phyloP scores from a whole-genome alignment of 2,888 invertebrate genomes.

The Colostygia pectinataria region DNA sequence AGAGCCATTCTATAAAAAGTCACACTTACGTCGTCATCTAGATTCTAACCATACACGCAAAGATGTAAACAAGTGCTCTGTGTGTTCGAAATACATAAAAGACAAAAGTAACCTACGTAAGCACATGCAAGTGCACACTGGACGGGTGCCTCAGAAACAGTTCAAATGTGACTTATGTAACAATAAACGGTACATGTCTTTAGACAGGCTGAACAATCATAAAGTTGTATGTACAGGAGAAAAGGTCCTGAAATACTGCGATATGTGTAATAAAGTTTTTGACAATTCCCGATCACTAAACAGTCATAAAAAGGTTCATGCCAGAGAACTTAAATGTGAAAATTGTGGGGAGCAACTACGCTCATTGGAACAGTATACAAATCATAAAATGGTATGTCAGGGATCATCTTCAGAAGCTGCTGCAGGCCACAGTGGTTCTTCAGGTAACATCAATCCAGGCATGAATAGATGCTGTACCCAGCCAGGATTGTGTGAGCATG shows the following conservation, averaged over 20 bases:
- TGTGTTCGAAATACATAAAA: slow-evolving; percentile 81
- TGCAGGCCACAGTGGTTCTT: slow-evolving; percentile 54
- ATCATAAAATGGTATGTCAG: slow-evolving; percentile 77
- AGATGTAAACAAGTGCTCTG: slow-evolving; percentile 81
- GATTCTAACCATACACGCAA: slow-evolving; percentile 78
- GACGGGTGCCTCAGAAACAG: slow-evolving; percentile 78
- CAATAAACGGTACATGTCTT: slow-evolving; percentile 80
- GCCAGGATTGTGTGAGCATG: slow-evolving; percentile 78
- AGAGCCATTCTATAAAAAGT: slow-evolving; percentile 79
- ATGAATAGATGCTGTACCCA: slow-evolving; percentile 74
- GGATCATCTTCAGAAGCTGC: slow-evolving; percentile 58
- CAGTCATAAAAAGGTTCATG: slow-evolving; percentile 81
- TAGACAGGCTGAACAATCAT: slow-evolving; percentile 79
- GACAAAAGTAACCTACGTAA: slow-evolving; percentile 81
- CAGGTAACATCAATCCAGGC: slow-evolving; percentile 36
- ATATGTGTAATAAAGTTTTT: slow-evolving; percentile 82
- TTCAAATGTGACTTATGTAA: slow-evolving; percentile 81
- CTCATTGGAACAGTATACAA: slow-evolving; percentile 77
- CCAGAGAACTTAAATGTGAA: slow-evolving; percentile 79
- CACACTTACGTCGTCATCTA: slow-evolving; percentile 76
- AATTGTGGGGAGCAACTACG: slow-evolving; percentile 78
- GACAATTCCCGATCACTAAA: slow-evolving; percentile 80
- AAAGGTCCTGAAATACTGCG: slow-evolving; percentile 77
- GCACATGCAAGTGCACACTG: slow-evolving; percentile 82
- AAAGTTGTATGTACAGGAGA: slow-evolving; percentile 80